Base-by-base conservation (phyloP, 1,140 invertebrate species). In the Tetramorium simillimum region DNA sequence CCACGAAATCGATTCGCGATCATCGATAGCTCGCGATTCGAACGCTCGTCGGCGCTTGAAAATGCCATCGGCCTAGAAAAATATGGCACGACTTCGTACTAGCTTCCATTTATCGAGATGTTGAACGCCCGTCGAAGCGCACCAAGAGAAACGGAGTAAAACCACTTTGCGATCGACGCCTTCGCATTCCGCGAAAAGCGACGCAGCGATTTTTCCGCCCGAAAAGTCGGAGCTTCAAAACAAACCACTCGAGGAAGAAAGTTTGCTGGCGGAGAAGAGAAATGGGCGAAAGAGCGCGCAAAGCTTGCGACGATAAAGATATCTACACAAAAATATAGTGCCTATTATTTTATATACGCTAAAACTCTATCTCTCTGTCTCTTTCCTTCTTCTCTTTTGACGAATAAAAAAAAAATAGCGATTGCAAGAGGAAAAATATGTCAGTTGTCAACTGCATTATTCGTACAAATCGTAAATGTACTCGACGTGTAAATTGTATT, bases 191-290 rank as follows among this genome's bases (percentile, higher is more conserved):
- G 2, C n/a, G 37, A 24, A 40, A 76, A 60, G 14, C 21, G 16
- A n/a, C 40, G 58, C 75, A 33, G 58, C 18, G 49, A 46, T 62
- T 78, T 63, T 62, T 63, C 40, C 40, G 21, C 10, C 21, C 21
- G n/a, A 51, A 62, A 28, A 77, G 24, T 62, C 16, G 18, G 12
- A 78, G 21, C 43, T 78, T 51, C 10, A 80, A 80, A 80, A 80
- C 60, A 77, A 24, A 49, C 62, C 60, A 18, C 14, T 67, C 43
- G 18, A 37, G 9, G 18, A 33, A 12, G 43, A 51, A 67, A 24
- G 76, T 51, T 75, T 24, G n/a, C 10, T 51, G n/a, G 1, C n/a
- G n/a, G 60, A 37, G 40, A 21, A 24, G 43, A 78, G 28, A 51
- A 37, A 80, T 33, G 21, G 51, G 9, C 3, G 53, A 58, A 58